A percentile compares a stretch with the other conserved stretches of the same genome.
Conservation (phyloP, 1,140 invertebrate species). For the Drosophila bocqueti region DNA sequence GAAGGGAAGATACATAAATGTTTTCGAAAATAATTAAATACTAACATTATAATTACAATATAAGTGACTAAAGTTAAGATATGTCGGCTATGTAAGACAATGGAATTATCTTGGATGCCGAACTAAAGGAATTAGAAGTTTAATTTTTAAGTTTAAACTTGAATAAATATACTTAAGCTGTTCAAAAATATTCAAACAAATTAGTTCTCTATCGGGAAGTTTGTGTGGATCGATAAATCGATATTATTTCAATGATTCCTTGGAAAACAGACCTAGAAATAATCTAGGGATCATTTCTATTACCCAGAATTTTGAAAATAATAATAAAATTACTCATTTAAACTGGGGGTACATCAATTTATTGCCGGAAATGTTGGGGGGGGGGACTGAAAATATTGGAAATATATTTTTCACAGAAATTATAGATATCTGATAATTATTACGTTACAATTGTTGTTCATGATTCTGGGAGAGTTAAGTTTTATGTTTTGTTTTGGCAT, state of each 20-base stretch:
- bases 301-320: too few species aligned
- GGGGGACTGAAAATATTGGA: constrained; percentile 23
- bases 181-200: background rate
- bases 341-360: too few species aligned
- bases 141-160: background rate
- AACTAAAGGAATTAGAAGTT: background rate
- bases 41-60: background rate
- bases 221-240: background rate
- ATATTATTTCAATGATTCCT: background rate
- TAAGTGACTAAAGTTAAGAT: background rate
- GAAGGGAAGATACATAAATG: constrained; percentile 17
- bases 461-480: constrained; percentile 27
- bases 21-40: background rate
- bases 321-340: too few species aligned
- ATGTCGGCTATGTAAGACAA: background rate
- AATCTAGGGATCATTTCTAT: too few species aligned
- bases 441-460: constrained; percentile 52
- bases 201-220: background rate
- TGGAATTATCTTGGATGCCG: background rate
- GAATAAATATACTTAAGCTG: background rate
- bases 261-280: background rate
- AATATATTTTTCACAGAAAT: constrained; percentile 41
- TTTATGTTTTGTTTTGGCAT: constrained; percentile 29
- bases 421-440: constrained; percentile 28
- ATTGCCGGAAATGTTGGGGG: constrained; percentile 33